Percentiles rank a stretch among this genome's conserved stretches.
Evolutionary conservation across 2,888 invertebrate species (phyloP).

Genomic region (Brachyopa scutellaris): DNA sequence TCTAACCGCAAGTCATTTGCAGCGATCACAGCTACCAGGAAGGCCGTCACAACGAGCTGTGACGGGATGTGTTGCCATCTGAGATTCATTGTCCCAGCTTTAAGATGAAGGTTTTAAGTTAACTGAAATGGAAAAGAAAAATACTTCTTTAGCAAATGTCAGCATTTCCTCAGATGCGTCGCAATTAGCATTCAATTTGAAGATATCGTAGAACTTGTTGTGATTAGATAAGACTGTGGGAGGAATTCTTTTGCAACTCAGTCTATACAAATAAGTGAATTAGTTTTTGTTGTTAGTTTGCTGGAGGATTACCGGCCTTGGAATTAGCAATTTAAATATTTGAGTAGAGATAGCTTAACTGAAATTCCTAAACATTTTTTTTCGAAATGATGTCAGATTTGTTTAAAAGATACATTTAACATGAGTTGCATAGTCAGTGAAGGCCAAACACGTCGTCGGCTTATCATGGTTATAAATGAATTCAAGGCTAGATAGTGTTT

Average conservation of each 20-base stretch:
- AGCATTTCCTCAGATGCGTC: too few relatives aligned
- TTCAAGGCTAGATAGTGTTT: not conserved
- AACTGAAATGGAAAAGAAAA: slow-evolving; percentile 12
- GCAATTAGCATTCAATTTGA: too few relatives aligned
- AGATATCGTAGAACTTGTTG: too few relatives aligned
- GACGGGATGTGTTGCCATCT: slow-evolving; percentile 46
- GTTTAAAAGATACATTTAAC: not conserved
- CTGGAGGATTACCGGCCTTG: too few relatives aligned
- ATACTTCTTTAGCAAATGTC: not conserved
- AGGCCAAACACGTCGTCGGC: slow-evolving; percentile 27
- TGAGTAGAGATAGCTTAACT: slow-evolving; percentile 1
- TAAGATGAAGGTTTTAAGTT: too few relatives aligned
- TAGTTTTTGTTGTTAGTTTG: too few relatives aligned
- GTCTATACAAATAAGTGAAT: too few relatives aligned
- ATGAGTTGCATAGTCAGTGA: slow-evolving; percentile 20
- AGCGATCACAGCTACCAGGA: slow-evolving; percentile 71
- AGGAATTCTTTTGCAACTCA: too few relatives aligned
- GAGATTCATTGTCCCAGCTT: slow-evolving; percentile 68
- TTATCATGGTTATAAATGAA: slow-evolving; percentile 20
- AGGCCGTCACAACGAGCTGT: slow-evolving; percentile 53
- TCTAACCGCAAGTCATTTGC: slow-evolving; percentile 78
- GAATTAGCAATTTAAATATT: slow-evolving; percentile 14
- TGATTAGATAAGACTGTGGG: too few relatives aligned
- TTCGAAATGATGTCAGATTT: slow-evolving; percentile 33
- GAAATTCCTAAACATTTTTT: slow-evolving; percentile 9